Evolutionary conservation across 1,140 invertebrate genomes (phyloP).

Genomic region (Archegozetes longisetosus): DNA sequence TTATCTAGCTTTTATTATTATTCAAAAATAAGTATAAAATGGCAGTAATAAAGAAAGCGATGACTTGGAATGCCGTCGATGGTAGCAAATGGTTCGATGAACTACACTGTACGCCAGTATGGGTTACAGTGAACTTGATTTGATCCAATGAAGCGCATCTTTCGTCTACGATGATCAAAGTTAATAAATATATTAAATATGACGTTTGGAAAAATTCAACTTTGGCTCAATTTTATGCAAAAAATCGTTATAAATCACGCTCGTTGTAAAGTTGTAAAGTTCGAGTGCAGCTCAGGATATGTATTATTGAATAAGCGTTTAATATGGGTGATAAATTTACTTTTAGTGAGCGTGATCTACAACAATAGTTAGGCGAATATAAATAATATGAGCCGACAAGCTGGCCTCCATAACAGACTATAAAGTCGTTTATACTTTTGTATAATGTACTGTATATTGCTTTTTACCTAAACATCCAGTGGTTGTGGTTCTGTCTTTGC

Average conservation of each 20-base stretch:
- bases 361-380: no score
- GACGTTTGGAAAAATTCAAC: no score
- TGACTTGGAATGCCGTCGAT: neutral
- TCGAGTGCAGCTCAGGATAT: no score
- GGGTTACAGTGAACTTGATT: conserved; percentile 3
- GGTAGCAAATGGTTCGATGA: conserved; percentile 1
- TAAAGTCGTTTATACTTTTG: no score
- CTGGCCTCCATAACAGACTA: no score
- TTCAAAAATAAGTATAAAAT: neutral
- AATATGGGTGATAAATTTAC: neutral
- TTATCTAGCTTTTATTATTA: neutral
- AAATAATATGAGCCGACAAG: no score
- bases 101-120: conserved; percentile 9
- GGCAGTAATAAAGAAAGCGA: neutral
- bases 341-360: no score
- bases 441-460: no score
- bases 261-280: no score
- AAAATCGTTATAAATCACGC: no score
- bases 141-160: conserved; percentile 3
- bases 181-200: no score
- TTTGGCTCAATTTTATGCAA: no score
- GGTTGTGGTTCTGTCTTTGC: neutral
- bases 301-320: neutral
- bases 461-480: neutral
- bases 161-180: conserved; percentile 6